Conservation (phyloP, 2,113 vertebrate genomes). For the Gasterosteus aculeatus region DNA sequence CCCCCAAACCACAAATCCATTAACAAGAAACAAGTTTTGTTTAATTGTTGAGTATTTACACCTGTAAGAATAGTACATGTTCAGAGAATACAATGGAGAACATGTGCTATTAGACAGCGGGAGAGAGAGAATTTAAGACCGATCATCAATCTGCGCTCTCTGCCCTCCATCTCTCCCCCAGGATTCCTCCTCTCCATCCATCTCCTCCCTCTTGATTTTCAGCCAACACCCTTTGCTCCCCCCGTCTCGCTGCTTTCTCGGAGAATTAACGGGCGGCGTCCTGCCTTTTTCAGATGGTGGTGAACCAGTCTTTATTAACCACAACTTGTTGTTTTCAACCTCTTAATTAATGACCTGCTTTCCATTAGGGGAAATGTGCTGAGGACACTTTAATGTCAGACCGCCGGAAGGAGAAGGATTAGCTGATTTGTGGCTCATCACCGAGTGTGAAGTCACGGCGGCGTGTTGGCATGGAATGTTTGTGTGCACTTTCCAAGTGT, state of each 20-base stretch:
- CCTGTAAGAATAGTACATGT: too few relatives aligned
- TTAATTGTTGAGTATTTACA: too few relatives aligned
- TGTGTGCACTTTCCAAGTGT: constrained; percentile 16
- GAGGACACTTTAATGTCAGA: constrained; percentile 55
- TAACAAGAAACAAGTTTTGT: too few relatives aligned
- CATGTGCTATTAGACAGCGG: constrained; percentile 19
- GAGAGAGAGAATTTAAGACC: constrained; percentile 46
- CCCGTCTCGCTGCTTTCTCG: constrained; percentile 3
- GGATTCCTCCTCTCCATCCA: constrained; percentile 40
- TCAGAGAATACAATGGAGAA: neutral
- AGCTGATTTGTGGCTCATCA: constrained; percentile 45
- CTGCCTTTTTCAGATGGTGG: constrained; percentile 1
- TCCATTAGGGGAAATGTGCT: constrained; percentile 46
- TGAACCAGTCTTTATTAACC: constrained; percentile 30
- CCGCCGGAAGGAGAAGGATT: constrained; percentile 35
- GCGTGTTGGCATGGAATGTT: constrained; percentile 13
- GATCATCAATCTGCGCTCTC: constrained; percentile 56
- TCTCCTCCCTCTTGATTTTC: constrained; percentile 36
- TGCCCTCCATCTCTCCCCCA: constrained; percentile 45
- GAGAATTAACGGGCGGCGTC: neutral
- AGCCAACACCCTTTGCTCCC: constrained; percentile 10
- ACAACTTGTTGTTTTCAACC: constrained; percentile 13
- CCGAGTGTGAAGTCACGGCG: constrained; percentile 35
- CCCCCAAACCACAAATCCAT: neutral
- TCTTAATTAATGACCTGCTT: constrained; percentile 53